A percentile compares a stretch with the other conserved stretches of the same genome.
phyloP scores from a whole-genome alignment of 2,113 vertebrate genomes.

The Melanostigma gelatinosum region DNA sequence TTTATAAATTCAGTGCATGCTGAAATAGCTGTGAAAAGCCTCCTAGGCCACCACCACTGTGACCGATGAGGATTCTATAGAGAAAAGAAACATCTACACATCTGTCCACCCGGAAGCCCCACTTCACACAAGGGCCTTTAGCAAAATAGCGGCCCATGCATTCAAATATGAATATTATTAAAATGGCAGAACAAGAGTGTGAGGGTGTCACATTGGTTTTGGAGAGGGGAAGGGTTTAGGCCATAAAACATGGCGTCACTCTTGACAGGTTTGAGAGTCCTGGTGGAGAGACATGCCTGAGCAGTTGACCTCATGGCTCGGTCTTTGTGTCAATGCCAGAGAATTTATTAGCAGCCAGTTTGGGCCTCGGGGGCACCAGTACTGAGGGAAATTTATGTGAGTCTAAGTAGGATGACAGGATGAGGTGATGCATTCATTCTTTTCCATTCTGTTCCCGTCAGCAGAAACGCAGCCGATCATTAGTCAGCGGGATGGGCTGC shows the following conservation, averaged over 20 bases:
- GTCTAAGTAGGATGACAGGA: conserved; percentile 39
- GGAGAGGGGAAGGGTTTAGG: conserved; percentile 45
- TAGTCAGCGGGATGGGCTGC: conserved; percentile 1
- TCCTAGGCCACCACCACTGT: conserved; percentile 16
- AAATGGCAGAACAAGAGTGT: conserved; percentile 71
- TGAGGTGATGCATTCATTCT: conserved; percentile 44
- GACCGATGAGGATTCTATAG: conserved; percentile 50
- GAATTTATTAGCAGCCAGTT: conserved; percentile 64
- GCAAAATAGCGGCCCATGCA: conserved; percentile 93
- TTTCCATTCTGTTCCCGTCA: conserved; percentile 38
- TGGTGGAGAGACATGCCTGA: conserved; percentile 62
- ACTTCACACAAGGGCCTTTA: conserved; percentile 79
- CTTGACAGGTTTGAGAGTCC: conserved; percentile 65
- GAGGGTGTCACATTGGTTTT: conserved; percentile 35
- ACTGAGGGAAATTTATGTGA: conserved; percentile 54
- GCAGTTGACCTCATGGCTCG: conserved; percentile 68
- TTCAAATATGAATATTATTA: conserved; percentile 99
- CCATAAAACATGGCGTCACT: conserved; percentile 72
- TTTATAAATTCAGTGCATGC: conserved; percentile 26
- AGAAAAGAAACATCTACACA: conserved; percentile 39
- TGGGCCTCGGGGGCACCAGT: conserved; percentile 44
- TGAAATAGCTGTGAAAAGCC: conserved; percentile 49
- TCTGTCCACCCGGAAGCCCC: conserved; percentile 57
- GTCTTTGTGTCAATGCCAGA: conserved; percentile 66
- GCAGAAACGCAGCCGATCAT: conserved; percentile 26